These are phyloP conservation scores for Neoarius graeffei DNA, from an alignment of 2,113 vertebrate species.

Conservation along the genomic window DNA sequence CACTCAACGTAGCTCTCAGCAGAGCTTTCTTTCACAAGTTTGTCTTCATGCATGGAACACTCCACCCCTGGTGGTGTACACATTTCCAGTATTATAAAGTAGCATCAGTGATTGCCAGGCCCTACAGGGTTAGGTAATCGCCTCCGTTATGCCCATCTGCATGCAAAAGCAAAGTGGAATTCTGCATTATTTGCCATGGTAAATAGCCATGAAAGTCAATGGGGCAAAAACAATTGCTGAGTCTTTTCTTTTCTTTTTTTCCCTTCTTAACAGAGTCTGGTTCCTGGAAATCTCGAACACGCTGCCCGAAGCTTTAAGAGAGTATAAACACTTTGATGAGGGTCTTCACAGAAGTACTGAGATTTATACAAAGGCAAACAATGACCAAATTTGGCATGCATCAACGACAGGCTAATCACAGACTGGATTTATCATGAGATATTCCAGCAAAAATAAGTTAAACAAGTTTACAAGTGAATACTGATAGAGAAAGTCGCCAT, in stretches of 20 bases:
- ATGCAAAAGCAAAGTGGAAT: constrained; percentile 50
- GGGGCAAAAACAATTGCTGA: constrained; percentile 52
- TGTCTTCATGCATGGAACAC: constrained; percentile 16
- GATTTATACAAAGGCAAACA: constrained; percentile 59
- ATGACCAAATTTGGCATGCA: constrained; percentile 51
- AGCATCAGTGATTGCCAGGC: constrained; percentile 32
- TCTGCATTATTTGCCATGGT: constrained; percentile 56
- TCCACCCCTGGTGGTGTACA: not conserved
- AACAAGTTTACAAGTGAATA: not conserved
- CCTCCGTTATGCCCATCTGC: constrained; percentile 42
- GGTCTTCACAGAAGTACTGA: constrained; percentile 59
- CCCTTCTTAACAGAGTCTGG: constrained; percentile 39
- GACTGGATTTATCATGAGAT: constrained; percentile 36
- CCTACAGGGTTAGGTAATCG: constrained; percentile 50
- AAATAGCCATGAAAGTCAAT: constrained; percentile 65
- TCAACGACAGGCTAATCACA: constrained; percentile 50
- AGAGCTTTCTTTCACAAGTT: constrained; percentile 43
- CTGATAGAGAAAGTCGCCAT: not conserved
- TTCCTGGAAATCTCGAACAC: constrained; percentile 52
- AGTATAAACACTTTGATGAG: constrained; percentile 66
- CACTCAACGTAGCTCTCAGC: constrained; percentile 33
- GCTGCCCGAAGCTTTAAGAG: constrained; percentile 49
- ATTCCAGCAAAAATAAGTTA: constrained; percentile 46
- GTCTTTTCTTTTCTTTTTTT: constrained; percentile 28
- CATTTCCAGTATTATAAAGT: constrained; percentile 43